Base-by-base conservation (phyloP, 2,888 invertebrate genomes). In the Escarpia spicata region DNA sequence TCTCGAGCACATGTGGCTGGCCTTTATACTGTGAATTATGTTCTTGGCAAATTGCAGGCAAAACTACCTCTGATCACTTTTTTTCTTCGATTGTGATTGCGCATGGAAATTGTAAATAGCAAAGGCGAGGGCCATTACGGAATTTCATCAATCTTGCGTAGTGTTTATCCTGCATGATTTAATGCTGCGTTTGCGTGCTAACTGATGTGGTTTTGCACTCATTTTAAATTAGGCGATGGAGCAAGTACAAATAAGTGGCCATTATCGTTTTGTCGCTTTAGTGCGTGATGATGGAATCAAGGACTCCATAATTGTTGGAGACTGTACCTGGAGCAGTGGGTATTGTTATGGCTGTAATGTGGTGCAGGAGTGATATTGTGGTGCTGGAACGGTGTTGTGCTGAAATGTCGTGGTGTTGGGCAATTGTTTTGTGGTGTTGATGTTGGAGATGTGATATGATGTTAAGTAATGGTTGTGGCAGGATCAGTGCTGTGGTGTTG, bases 41-140 rank as follows among this genome's bases (percentile, higher is more conserved):
- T 75, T 75, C 75, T 75, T 75, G 19, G 75, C 75, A 26, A 26
- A 75, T 26, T 15, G 26, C 75, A 4, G 75, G 75, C 75, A 26
- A 75, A 75, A 75, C 75, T 75, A n/a, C 75, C 75, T 75, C 75
- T 75, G 75, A 75, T 75, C 75, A 19, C 75, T 75, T 75, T 75
- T 75, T 75, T 26, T n/a, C n/a, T n/a, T 26, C 19, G 19, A 26
- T 75, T 6, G 75, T 75, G 75, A 75, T 75, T 75, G 75, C 75
- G n/a, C 15, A 9, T 4, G 26, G 75, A 75, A 75, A 75, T n/a
- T 75, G 75, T 75, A 75, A 75, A 75, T 75, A 26, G 75, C 26
- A 26, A 26, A 6, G n/a, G n/a, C n/a, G 26, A 26, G 3, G n/a
- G 75, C 75, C 26, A 26, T 75, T 75, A 75, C 75, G 19, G 6